A percentile compares a stretch with the other conserved stretches of the same genome.
phyloP scores from a whole-genome alignment of 2,113 vertebrate species.

The Galbula dea region DNA sequence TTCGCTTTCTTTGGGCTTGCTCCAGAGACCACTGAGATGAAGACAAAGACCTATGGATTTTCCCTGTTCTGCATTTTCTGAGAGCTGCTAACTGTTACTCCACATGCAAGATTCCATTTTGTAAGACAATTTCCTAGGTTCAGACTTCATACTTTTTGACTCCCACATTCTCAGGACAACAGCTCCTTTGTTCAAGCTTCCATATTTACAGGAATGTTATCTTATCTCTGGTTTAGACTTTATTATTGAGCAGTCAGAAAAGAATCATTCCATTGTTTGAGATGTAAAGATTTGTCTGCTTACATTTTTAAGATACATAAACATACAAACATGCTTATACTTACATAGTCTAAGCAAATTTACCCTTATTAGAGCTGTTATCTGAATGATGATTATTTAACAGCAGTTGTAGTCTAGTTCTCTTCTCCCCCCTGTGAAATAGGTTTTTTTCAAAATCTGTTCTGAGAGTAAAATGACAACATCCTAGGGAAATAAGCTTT shows the following conservation, averaged over 20 bases:
- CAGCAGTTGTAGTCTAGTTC: not conserved
- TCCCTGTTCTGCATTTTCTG: not conserved
- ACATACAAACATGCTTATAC: not conserved
- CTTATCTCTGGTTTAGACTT: constrained; percentile 55
- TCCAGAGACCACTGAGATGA: constrained; percentile 10
- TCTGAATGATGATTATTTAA: constrained; percentile 4
- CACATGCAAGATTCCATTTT: not conserved
- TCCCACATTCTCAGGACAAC: constrained; percentile 41
- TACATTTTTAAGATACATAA: constrained; percentile 37
- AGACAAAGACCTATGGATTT: constrained; percentile 17
- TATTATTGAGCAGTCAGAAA: constrained; percentile 15
- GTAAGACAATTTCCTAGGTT: constrained; percentile 16
- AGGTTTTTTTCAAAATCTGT: not conserved
- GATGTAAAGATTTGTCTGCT: constrained; percentile 8
- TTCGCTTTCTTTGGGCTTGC: not conserved
- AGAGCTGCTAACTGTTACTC: not conserved
- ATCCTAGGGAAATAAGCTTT: not conserved
- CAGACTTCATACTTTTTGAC: not conserved
- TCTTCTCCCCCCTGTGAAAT: not conserved
- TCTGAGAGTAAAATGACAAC: not conserved
- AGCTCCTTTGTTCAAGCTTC: constrained; percentile 27
- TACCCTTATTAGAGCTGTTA: not conserved
- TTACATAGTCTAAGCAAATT: not conserved
- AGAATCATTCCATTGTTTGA: constrained; percentile 37
- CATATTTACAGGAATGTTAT: constrained; percentile 27